Percentiles rank a stretch among this genome's conserved stretches.
These are phyloP conservation scores for Aricia artaxerxes DNA, from an alignment of 2,888 invertebrate species.

Conservation along the genomic window DNA sequence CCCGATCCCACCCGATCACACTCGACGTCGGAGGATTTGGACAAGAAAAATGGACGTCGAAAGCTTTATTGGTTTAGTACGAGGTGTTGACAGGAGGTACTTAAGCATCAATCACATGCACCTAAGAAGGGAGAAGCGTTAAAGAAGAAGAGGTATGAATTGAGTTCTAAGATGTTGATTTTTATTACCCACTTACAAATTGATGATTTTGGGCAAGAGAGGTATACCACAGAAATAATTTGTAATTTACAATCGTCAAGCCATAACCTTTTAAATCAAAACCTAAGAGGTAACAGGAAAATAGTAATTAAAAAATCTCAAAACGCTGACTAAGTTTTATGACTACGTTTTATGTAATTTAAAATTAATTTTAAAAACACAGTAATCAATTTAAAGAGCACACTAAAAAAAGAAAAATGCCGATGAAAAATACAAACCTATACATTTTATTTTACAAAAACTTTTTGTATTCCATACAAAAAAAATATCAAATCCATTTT, in stretches of 20 bases:
- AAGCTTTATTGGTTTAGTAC: conserved; percentile 32
- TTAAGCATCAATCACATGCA: neutral
- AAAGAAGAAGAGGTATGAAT: too few relatives aligned
- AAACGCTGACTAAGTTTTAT: too few relatives aligned
- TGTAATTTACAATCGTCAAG: too few relatives aligned
- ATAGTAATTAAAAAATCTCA: too few relatives aligned
- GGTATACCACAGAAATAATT: too few relatives aligned
- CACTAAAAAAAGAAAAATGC: neutral
- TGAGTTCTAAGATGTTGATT: too few relatives aligned
- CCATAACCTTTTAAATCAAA: too few relatives aligned
- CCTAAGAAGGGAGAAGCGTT: conserved; percentile 36
- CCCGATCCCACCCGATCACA: conserved; percentile 53
- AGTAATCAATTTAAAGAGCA: neutral
- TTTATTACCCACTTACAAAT: too few relatives aligned
- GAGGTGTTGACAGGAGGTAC: neutral
- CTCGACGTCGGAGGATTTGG: conserved; percentile 51
- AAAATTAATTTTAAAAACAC: too few relatives aligned
- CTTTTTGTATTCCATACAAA: neutral
- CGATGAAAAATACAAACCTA: neutral
- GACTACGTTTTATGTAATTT: too few relatives aligned
- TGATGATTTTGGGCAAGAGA: too few relatives aligned
- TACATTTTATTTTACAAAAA: neutral
- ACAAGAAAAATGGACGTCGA: conserved; percentile 67
- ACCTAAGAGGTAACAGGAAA: too few relatives aligned
- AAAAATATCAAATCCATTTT: neutral